phyloP scores from a whole-genome alignment of 1,140 invertebrate species.

The Drosophila cardini region DNA sequence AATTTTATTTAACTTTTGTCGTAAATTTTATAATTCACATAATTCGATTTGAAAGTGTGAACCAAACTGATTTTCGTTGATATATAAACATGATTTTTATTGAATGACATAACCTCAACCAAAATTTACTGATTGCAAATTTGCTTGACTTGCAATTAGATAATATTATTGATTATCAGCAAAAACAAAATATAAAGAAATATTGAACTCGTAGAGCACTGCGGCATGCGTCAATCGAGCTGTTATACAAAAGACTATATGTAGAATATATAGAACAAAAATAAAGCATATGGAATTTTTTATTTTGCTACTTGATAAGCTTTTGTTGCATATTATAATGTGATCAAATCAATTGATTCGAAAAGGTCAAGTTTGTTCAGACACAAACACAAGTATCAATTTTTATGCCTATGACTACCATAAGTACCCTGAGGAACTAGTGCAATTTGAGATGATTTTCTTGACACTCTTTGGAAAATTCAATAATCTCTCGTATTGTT shows the following conservation, averaged over 20 bases:
- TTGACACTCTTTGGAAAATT: neutral
- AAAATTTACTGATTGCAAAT: constrained; percentile 23
- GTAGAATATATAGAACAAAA: constrained; percentile 13
- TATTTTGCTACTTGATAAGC: constrained; percentile 36
- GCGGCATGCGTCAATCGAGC: constrained; percentile 44
- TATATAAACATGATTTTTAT: constrained; percentile 2
- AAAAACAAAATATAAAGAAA: constrained; percentile 20
- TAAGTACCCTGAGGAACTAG: neutral
- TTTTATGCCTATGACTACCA: too few relatives aligned
- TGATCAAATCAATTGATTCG: constrained; percentile 4
- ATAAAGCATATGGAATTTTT: constrained; percentile 17
- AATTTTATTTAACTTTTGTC: too few relatives aligned
- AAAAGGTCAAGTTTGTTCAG: neutral
- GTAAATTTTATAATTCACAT: too few relatives aligned
- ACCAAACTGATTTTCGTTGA: constrained; percentile 16
- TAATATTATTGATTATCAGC: constrained; percentile 53
- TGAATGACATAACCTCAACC: constrained; percentile 5
- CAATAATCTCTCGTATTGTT: neutral
- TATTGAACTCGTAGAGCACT: constrained; percentile 29
- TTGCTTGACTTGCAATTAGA: constrained; percentile 45
- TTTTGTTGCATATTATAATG: constrained; percentile 5
- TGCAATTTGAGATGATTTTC: constrained; percentile 6
- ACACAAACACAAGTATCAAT: neutral
- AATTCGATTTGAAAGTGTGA: neutral
- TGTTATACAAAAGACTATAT: constrained; percentile 14